Evolutionary conservation across 2,888 invertebrate genomes (phyloP), one percentile per base, ranked within the genome.

Genomic region (Theristus sp.): DNA sequence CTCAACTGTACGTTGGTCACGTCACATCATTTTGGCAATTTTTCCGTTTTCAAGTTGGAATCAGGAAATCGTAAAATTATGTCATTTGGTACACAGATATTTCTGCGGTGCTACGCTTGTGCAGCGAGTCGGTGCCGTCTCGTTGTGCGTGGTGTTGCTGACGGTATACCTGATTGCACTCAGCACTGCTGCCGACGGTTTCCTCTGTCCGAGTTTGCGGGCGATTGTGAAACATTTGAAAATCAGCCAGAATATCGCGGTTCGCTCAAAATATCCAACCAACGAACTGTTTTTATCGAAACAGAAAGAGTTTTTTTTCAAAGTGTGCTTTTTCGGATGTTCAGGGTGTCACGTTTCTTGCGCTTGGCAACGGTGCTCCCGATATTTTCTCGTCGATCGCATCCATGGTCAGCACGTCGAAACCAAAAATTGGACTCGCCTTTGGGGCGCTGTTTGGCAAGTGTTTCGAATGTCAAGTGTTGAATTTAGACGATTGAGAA

Each of bases 361-460:
- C 84, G 0, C 82, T 84, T 70, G 84, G 84, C 26, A 84, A 84
- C 70, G 83, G 83, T 53, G 81, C 83, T 0, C 82, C 84, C 2
- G 84, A 84, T 71, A 78, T 84, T 59, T 83, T 84, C 68, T 80
- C 82, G 20, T 79, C 82, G 22, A 71, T 84, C 26, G 81, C 81
- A 54, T 77, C 78, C 10, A 76, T 79, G 29, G 73, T 74, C 2
- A 65, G 65, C 49, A 63, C 66, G 13, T 61, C 65, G 24, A 63
- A 61, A 22, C 71, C 71, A 2, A 76, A 78, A 66, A 72, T 75
- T 17, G 74, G 72, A 56, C 67, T 77, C 13, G 75, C 76, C 22
- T 69, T 76, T 57, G 74, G 76, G 17, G 73, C 73, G 60, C 66
- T 77, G 6, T 38, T 38, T 38, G 38, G 38, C 17, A 13, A 17